Conservation (phyloP, 2,113 vertebrate genomes). For the Talpa occidentalis region DNA sequence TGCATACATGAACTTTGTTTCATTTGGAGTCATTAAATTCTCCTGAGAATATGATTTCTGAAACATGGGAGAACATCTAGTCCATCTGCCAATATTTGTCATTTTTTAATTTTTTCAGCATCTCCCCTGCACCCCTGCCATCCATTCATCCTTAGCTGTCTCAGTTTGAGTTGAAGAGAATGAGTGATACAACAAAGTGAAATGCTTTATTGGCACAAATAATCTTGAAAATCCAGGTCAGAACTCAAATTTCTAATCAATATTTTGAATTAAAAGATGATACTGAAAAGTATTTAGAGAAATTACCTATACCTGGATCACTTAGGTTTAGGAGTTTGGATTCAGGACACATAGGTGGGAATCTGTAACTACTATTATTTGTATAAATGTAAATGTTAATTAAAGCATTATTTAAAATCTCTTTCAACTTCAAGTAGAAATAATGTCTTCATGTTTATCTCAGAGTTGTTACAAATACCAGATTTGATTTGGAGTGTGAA, state of each 20-base stretch:
- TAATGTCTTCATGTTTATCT: background rate
- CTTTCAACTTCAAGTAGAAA: background rate
- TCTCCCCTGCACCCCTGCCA: rapidly evolving
- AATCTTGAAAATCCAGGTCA: background rate
- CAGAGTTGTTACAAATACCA: background rate
- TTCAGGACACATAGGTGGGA: background rate
- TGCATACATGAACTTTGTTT: background rate
- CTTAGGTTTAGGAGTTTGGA: background rate
- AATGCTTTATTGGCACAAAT: background rate
- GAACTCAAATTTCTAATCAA: background rate
- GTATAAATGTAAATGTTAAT: background rate
- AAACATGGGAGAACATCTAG: background rate
- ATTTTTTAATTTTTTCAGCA: background rate
- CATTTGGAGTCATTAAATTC: background rate
- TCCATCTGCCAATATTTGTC: rapidly evolving
- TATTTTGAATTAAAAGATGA: background rate
- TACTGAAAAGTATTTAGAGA: background rate
- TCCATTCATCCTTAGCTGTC: background rate
- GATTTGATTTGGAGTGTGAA: background rate
- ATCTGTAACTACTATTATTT: background rate
- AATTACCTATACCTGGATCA: background rate
- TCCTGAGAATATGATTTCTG: background rate
- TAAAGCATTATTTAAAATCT: background rate
- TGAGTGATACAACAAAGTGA: background rate
- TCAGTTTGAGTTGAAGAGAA: background rate